Evolutionary conservation across 2,888 invertebrate species (phyloP).

Genomic region (Rotaria socialis): DNA sequence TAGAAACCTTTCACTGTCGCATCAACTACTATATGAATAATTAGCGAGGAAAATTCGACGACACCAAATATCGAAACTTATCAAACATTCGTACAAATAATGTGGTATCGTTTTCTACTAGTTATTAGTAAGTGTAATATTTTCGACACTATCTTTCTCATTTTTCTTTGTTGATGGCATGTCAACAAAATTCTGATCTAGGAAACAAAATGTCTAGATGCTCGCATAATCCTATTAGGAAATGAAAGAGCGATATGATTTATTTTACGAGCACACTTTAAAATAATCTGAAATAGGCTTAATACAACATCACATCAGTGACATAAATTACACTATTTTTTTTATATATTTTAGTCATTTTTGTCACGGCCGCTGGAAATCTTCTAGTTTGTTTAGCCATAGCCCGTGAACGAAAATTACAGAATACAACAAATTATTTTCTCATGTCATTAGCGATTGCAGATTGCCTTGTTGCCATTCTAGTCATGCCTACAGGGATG

Average conservation of each 20-base stretch:
- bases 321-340: neutral
- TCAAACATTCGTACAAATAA: neutral
- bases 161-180: neutral
- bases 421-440: constrained; percentile 93
- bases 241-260: neutral
- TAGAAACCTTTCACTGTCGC: neutral
- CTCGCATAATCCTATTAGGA: neutral
- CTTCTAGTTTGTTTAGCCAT: constrained; percentile 88
- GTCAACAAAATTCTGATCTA: too few relatives aligned
- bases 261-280: neutral
- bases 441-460: constrained; percentile 85
- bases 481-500: constrained; percentile 92
- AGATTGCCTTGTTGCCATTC: constrained; percentile 82
- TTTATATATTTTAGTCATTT: constrained; percentile 36
- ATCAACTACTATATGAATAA: neutral
- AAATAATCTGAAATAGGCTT: neutral
- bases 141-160: neutral
- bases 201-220: neutral
- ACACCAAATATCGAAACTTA: neutral
- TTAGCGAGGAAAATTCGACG: neutral
- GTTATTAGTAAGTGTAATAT: neutral
- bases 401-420: constrained; percentile 77
- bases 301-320: neutral
- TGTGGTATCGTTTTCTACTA: neutral
- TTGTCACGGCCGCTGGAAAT: constrained; percentile 66